Evolutionary conservation across 1,140 invertebrate species (phyloP).

Genomic region (Aphelenchoides avenae): DNA sequence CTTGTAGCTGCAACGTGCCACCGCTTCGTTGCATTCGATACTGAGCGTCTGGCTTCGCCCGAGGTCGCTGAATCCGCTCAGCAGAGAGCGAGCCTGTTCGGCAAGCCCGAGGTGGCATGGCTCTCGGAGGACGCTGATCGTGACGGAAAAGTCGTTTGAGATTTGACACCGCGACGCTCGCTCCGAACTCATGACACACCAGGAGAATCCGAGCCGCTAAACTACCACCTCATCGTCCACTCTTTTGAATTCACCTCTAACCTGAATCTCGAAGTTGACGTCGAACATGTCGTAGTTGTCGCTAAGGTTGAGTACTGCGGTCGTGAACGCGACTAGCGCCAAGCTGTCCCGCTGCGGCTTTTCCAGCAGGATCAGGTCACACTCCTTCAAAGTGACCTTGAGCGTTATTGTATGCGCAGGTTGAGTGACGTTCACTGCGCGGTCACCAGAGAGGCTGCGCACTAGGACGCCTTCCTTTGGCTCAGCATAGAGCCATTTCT

Average conservation of each 20-base stretch:
- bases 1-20: constrained; percentile 58
- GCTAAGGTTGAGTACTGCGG: constrained; percentile 72
- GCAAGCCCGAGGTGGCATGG: not conserved
- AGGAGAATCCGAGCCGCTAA: constrained; percentile 35
- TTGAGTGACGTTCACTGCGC: constrained; percentile 48
- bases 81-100: not conserved
- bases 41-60: constrained; percentile 10
- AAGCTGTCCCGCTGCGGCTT: constrained; percentile 74
- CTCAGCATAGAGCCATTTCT: not conserved
- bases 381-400: constrained; percentile 88
- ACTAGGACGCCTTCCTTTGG: constrained; percentile 60
- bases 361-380: constrained; percentile 87
- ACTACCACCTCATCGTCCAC: constrained; percentile 61
- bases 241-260: too few relatives aligned
- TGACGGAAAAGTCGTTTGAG: constrained; percentile 49
- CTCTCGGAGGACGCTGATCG: constrained; percentile 20
- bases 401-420: constrained; percentile 70
- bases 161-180: constrained; percentile 32
- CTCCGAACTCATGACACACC: constrained; percentile 51
- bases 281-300: constrained; percentile 60
- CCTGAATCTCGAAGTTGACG: constrained; percentile 57
- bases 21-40: constrained; percentile 14
- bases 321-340: constrained; percentile 67
- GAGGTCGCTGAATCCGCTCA: not conserved
- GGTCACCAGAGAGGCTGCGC: constrained; percentile 61